Conservation (phyloP, 2,797 vertebrate species). For the Acanthurus leucopareius region DNA sequence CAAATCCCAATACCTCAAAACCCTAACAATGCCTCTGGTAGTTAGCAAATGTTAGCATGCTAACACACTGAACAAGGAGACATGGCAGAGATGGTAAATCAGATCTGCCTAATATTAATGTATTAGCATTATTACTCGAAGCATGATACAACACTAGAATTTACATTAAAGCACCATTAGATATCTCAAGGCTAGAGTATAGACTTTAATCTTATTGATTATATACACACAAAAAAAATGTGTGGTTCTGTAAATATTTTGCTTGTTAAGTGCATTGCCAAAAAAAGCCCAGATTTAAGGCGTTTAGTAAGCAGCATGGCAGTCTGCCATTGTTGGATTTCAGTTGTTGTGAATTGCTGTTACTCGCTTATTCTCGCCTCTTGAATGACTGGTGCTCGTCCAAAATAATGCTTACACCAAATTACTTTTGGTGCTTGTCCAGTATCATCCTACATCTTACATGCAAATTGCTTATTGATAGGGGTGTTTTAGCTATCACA, state of each 20-base stretch:
- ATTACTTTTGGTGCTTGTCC: slow-evolving; percentile 15
- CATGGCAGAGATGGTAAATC: too few species aligned
- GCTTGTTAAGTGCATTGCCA: not conserved
- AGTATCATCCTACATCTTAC: not conserved
- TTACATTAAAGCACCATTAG: too few species aligned
- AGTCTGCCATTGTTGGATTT: not conserved
- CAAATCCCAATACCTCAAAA: too few species aligned
- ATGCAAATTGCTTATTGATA: slow-evolving; percentile 29
- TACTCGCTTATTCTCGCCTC: slow-evolving; percentile 12
- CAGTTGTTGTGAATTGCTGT: slow-evolving; percentile 14
- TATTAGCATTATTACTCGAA: too few species aligned
- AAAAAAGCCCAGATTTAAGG: not conserved
- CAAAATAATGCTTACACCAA: slow-evolving; percentile 20
- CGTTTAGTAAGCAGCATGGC: not conserved
- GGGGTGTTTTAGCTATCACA: slow-evolving; percentile 7
- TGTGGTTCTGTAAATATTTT: not conserved
- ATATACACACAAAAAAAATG: too few species aligned
- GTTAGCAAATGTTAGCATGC: too few species aligned
- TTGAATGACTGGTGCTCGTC: slow-evolving; percentile 4
- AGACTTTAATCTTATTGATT: too few species aligned
- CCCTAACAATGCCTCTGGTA: too few species aligned
- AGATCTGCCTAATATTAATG: too few species aligned
- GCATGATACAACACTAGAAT: too few species aligned
- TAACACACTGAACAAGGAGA: too few species aligned
- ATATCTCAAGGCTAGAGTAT: too few species aligned